These are phyloP conservation scores for Phalera bucephala DNA, from an alignment of 2,888 invertebrate genomes.

Conservation along the genomic window DNA sequence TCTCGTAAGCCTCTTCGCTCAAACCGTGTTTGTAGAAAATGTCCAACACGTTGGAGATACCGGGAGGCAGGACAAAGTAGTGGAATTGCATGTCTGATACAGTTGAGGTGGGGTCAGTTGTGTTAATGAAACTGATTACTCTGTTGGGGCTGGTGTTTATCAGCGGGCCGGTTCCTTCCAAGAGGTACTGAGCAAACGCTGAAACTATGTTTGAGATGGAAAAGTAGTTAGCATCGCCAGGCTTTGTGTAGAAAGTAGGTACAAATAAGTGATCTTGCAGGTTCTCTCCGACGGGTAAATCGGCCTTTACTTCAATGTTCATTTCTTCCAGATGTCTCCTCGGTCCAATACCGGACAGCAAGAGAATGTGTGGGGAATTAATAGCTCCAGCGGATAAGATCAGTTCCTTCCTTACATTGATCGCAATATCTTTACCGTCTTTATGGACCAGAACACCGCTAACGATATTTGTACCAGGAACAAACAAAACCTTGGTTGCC, in stretches of 20 bases:
- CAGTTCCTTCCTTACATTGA: slow-evolving; percentile 85
- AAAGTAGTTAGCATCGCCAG: slow-evolving; percentile 85
- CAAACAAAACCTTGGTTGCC: slow-evolving; percentile 83
- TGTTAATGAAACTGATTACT: slow-evolving; percentile 81
- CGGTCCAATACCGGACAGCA: slow-evolving; percentile 92
- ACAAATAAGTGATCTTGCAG: slow-evolving; percentile 92
- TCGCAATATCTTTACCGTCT: slow-evolving; percentile 60
- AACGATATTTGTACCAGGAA: slow-evolving; percentile 74
- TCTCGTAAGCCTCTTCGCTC: slow-evolving; percentile 66
- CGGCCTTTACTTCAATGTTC: slow-evolving; percentile 81
- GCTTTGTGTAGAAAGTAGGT: slow-evolving; percentile 86
- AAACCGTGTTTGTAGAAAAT: slow-evolving; percentile 55
- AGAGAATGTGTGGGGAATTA: slow-evolving; percentile 90
- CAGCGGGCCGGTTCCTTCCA: slow-evolving; percentile 65
- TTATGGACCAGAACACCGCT: slow-evolving; percentile 83
- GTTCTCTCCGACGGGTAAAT: slow-evolving; percentile 88
- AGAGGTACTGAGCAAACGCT: slow-evolving; percentile 67
- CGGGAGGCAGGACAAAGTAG: slow-evolving; percentile 81
- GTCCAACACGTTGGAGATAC: slow-evolving; percentile 72
- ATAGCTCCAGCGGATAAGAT: slow-evolving; percentile 91
- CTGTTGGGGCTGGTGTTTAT: slow-evolving; percentile 67
- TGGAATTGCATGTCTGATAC: slow-evolving; percentile 78
- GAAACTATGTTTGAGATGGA: slow-evolving; percentile 63
- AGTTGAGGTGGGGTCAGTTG: slow-evolving; percentile 59
- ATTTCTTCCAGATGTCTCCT: slow-evolving; percentile 81